Percentiles rank a stretch among this genome's conserved stretches.
Conservation (phyloP, 2,888 invertebrate species). For the Callimorpha dominula region DNA sequence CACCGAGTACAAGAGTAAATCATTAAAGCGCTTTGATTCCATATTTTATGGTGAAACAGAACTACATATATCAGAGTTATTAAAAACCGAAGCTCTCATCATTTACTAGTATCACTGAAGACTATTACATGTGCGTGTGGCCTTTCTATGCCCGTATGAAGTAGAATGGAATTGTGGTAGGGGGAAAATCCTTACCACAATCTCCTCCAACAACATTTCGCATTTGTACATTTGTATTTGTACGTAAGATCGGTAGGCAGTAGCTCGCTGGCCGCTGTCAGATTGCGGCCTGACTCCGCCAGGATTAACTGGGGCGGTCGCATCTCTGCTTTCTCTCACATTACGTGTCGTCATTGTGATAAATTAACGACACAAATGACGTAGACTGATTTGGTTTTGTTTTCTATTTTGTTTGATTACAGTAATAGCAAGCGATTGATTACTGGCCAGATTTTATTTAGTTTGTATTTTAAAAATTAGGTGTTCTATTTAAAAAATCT, state of each 20-base stretch:
- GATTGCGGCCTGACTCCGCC: slow-evolving; percentile 69
- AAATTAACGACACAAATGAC: slow-evolving; percentile 25
- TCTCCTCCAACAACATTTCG: slow-evolving; percentile 11
- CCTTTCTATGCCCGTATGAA: not conserved
- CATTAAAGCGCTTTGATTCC: not conserved
- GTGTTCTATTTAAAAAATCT: not conserved
- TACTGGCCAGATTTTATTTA: not conserved
- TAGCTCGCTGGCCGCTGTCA: slow-evolving; percentile 68
- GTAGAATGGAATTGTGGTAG: not conserved
- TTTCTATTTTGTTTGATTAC: not conserved
- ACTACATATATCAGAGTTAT: not conserved
- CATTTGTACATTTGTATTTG: slow-evolving; percentile 21
- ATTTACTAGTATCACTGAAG: not conserved
- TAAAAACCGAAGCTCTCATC: not conserved
- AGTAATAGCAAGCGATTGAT: not conserved
- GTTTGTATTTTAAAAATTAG: not conserved
- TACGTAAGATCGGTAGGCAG: slow-evolving; percentile 47
- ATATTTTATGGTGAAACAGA: not conserved
- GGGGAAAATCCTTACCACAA: slow-evolving; percentile 7
- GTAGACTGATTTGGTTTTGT: slow-evolving; percentile 11
- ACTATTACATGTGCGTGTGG: no score
- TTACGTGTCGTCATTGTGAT: slow-evolving; percentile 50
- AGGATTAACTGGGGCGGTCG: slow-evolving; percentile 70
- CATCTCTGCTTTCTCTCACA: slow-evolving; percentile 51
- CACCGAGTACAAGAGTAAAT: not conserved